These are phyloP conservation scores for Pogoniulus pusillus DNA, from an alignment of 2,797 vertebrate species.

Conservation along the genomic window DNA sequence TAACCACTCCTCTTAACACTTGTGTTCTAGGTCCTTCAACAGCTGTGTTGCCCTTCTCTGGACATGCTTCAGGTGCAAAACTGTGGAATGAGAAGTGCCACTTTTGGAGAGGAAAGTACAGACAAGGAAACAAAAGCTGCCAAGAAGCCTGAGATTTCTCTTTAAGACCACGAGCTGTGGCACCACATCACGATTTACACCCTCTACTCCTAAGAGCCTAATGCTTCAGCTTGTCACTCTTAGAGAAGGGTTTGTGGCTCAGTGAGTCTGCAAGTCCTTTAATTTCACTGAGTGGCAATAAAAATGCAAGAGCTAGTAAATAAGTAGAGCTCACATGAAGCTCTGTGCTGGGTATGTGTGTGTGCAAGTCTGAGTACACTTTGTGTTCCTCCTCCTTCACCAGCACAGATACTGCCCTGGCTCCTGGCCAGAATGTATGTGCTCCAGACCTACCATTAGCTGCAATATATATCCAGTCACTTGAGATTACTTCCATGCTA, in stretches of 20 bases:
- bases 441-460: conserved; percentile 38
- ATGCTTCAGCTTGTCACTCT: background rate
- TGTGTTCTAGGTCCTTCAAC: too few relatives aligned
- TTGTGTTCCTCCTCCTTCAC: background rate
- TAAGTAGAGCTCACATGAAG: background rate
- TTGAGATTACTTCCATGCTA: conserved; percentile 53
- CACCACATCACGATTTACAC: background rate
- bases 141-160: background rate
- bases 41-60: too few relatives aligned
- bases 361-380: background rate
- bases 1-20: too few relatives aligned
- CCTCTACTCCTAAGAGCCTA: background rate
- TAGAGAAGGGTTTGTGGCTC: conserved; percentile 16
- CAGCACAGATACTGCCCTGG: conserved; percentile 48
- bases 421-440: conserved; percentile 20
- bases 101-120: too few relatives aligned
- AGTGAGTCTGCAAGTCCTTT: background rate
- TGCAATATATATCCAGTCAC: conserved; percentile 20
- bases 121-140: conserved; percentile 3
- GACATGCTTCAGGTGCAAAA: background rate
- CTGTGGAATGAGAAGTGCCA: background rate
- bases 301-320: conserved; percentile 15
- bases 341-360: background rate
- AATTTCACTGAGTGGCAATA: conserved; percentile 4
- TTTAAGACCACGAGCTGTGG: background rate